Evolutionary conservation across 1,140 invertebrate species (phyloP), one percentile per base, ranked within the genome.

Genomic region (Gonioctena quinquepunctata): DNA sequence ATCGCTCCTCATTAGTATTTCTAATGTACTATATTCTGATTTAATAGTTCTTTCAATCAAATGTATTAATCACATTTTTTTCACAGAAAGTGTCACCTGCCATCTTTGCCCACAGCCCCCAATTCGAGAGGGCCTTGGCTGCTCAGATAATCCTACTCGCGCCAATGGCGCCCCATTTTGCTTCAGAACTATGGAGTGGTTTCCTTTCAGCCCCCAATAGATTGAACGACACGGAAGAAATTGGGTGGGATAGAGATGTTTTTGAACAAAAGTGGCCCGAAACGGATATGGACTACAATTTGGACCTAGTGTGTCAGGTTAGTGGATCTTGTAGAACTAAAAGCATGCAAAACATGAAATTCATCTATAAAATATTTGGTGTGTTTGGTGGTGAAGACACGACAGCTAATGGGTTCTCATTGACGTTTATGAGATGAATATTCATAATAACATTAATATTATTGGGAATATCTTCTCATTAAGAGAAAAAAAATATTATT

Each of bases 91-190:
- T 88, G 23, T 87, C 88, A 21, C 80, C 86, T 23, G 83, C 88
- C 60, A 84, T 92, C 33, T 84, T 91, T 54, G 86, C 86, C 13
- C 86, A 86, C 68, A 91, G 93, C 80, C 83, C 84, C n/a, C 89
- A 95, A 77, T 97, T 89, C 84, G 93, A 96, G 83, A 82, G 89
- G 74, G 89, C 92, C 8, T 84, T 98, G 59, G 93, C 90, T 16
- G 83, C 85, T 11, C 89, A 94, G 76, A 88, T 98, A 56, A 92
- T 97, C 65, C 91, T 96, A 89, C 77, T 97, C 2, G 88, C 93
- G 2, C 95, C 96, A 0, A 86, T 98, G 71, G 91, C 92, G 3
- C 96, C 96, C 6, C 93, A 96, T 82, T 97, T 97, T 82, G 89
- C 94, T 7, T 94, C 92, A 1, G 94, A 97, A 84, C 83, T 97